Base-by-base conservation (phyloP, 2,888 invertebrate genomes). In the Oscheius sp. region DNA sequence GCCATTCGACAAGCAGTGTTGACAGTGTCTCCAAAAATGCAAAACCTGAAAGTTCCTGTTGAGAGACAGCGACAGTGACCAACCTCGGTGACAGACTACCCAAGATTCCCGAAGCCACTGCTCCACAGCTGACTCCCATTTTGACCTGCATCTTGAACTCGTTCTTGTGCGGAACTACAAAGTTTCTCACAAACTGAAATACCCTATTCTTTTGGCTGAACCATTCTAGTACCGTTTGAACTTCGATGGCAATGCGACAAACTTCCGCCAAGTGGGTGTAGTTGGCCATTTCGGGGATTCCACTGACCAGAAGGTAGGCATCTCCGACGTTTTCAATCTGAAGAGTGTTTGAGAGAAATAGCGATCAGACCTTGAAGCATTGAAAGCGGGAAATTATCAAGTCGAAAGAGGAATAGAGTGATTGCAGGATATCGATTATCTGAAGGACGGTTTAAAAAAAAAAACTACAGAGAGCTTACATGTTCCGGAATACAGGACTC, bases 1-100 rank as follows among this genome's bases (percentile, higher is more conserved):
- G 80, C 83, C 83, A 83, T 83, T 72, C 79, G 76, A 57, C 80
- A 82, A n/a, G 83, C 80, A 76, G 80, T 76, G 53, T 82, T 83
- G 0, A 83, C 83, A 10, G 81, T 79, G 35, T 83, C 83, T 11
- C 83, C 83, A 57, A 83, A 83, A 2, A 83, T 73, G 53, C 83
- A 83, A 37, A 83, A 83, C 58, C 83, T 79, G 55, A 53, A 76
- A 65, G n/a, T 10, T 50, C 13, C 10, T 35, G 2, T 13, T 37
- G 10, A 29, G 21, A 62, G 32, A 53, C 3, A 68, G 32, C 2
- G 35, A 37, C 21, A 57, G 4, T 5, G 33, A 9, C 5, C 29
- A 33, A 82, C 80, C 80, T 78, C 9, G 83, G 81, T 1, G 83
- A 81, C n/a, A 76, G 73, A 29, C 77, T 80, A 50, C 83, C 81